Evolutionary conservation across 2,888 invertebrate genomes (phyloP).

Genomic region (Drosophila prolongata): DNA sequence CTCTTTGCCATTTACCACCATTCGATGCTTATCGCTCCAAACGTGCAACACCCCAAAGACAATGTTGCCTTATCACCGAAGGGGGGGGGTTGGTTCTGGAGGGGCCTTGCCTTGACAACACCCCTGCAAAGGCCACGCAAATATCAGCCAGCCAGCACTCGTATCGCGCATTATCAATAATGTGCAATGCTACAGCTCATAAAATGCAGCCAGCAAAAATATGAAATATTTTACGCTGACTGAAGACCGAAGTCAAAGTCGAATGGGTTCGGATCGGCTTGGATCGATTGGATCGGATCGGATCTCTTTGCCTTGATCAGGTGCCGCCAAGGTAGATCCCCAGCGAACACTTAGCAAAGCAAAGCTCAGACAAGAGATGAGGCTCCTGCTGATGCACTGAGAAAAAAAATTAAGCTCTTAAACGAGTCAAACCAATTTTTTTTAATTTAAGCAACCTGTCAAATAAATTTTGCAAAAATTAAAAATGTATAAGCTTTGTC

Average conservation of each 20-base stretch:
- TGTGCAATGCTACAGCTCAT: conserved; percentile 77
- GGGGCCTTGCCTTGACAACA: conserved; percentile 64
- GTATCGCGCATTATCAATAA: conserved; percentile 74
- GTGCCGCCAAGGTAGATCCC: conserved; percentile 65
- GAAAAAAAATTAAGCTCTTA: conserved; percentile 10
- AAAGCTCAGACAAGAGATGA: conserved; percentile 56
- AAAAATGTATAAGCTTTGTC: conserved; percentile 21
- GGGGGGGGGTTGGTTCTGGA: conserved; percentile 1
- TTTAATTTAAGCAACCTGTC: background rate
- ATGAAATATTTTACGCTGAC: conserved; percentile 69
- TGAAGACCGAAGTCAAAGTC: conserved; percentile 25
- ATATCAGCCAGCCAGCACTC: conserved; percentile 41
- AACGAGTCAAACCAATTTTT: background rate
- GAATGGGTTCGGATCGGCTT: conserved; percentile 34
- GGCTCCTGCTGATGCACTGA: conserved; percentile 41
- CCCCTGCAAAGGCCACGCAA: conserved; percentile 55
- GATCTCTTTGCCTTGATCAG: conserved; percentile 66
- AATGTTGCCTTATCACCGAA: conserved; percentile 64
- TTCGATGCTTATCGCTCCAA: conserved; percentile 59
- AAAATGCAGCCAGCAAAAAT: conserved; percentile 62
- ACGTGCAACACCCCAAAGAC: conserved; percentile 69
- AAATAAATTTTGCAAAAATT: conserved; percentile 18
- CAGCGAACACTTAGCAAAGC: conserved; percentile 71
- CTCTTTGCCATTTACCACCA: conserved; percentile 60
- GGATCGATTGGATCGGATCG: conserved; percentile 40